These are phyloP conservation scores for Herpailurus yagouaroundi DNA, from an alignment of 2,113 vertebrate genomes.

Conservation along the genomic window DNA sequence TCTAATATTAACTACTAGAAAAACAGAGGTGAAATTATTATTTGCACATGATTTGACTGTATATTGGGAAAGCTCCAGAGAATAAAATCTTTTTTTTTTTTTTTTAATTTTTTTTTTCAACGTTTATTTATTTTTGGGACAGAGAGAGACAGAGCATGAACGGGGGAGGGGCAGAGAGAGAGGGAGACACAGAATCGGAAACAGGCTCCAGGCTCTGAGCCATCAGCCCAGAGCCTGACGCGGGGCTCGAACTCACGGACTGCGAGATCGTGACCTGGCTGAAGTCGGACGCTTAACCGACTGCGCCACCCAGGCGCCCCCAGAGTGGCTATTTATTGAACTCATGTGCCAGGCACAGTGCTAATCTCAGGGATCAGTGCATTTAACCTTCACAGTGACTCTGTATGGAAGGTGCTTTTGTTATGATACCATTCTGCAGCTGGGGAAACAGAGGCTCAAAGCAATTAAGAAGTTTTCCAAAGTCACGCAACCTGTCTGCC, in stretches of 20 bases:
- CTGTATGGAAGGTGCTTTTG: background rate
- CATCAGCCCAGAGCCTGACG: no score
- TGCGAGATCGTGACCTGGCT: no score
- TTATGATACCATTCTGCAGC: background rate
- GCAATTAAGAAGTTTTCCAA: background rate
- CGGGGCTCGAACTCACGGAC: no score
- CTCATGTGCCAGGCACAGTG: background rate
- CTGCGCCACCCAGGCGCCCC: no score
- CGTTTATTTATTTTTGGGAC: no score
- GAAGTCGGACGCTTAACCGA: no score
- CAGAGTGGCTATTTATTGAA: background rate
- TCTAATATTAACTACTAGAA: background rate
- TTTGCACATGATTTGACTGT: background rate
- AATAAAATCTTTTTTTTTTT: no score
- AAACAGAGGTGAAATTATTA: background rate
- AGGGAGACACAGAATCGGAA: no score
- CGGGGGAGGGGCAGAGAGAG: no score
- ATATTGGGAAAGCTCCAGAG: background rate
- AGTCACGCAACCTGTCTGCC: background rate
- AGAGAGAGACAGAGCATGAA: no score
- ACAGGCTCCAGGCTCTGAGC: no score
- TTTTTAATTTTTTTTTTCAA: no score
- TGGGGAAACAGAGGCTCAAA: background rate
- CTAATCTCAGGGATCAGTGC: background rate
- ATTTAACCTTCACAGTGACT: background rate